These are phyloP conservation scores for Zaprionus ornatus DNA, from an alignment of 1,140 invertebrate species.

Conservation along the genomic window DNA sequence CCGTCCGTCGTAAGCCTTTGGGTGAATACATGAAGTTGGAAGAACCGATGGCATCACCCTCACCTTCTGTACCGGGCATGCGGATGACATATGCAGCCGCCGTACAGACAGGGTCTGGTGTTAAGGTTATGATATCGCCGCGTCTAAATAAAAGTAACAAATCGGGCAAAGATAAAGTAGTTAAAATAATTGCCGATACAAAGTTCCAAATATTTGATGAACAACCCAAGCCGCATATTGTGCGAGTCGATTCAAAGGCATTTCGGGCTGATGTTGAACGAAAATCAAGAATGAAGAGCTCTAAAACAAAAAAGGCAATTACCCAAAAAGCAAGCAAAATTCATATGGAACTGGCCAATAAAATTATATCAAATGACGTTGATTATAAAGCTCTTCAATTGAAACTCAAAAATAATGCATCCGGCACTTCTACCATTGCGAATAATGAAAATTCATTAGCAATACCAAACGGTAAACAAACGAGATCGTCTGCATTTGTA, in stretches of 20 bases:
- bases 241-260: constrained; percentile 35
- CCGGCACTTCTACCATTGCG: constrained; percentile 15
- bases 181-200: constrained; percentile 30
- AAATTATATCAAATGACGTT: constrained; percentile 20
- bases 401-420: constrained; percentile 29
- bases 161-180: constrained; percentile 14
- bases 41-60: background rate
- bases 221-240: constrained; percentile 51
- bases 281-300: constrained; percentile 13
- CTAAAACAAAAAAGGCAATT: constrained; percentile 20
- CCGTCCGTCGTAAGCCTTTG: constrained; percentile 56
- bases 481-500: constrained; percentile 7
- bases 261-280: constrained; percentile 9
- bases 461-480: background rate
- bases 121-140: constrained; percentile 54
- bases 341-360: background rate
- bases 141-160: constrained; percentile 42
- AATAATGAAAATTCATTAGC: constrained; percentile 28
- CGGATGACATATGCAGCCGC: constrained; percentile 58
- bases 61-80: constrained; percentile 16
- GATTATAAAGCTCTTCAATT: constrained; percentile 32
- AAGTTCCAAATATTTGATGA: constrained; percentile 50
- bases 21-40: constrained; percentile 52
- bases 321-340: constrained; percentile 8
- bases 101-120: constrained; percentile 31